phyloP scores from a whole-genome alignment of 2,797 vertebrate genomes.

The Xenops minutus region DNA sequence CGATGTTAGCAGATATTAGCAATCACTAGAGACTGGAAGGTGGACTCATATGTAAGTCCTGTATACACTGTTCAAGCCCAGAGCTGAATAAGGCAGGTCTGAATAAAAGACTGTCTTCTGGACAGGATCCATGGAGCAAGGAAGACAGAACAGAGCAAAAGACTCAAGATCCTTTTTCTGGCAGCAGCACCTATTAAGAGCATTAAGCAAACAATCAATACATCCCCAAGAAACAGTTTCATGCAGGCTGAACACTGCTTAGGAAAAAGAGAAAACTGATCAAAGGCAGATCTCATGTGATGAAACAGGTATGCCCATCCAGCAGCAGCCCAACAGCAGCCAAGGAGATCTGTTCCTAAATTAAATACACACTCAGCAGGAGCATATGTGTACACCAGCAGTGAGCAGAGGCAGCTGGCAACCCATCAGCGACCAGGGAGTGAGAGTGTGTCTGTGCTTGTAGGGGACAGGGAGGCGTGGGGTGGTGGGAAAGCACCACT shows the following conservation, averaged over 20 bases:
- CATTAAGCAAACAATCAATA: not conserved
- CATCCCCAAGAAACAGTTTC: not conserved
- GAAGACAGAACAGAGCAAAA: not conserved
- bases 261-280: not conserved
- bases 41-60: not conserved
- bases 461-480: accelerated
- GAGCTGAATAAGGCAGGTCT: not conserved
- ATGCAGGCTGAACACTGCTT: not conserved
- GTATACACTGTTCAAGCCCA: not conserved
- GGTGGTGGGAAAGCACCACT: not conserved
- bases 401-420: not conserved
- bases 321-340: not conserved
- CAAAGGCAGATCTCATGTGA: not conserved
- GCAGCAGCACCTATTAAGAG: not conserved
- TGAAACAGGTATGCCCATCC: not conserved
- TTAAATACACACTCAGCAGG: not conserved
- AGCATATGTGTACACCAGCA: not conserved
- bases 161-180: not conserved
- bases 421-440: not conserved
- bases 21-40: not conserved
- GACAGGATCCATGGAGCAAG: not conserved
- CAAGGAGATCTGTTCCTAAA: not conserved
- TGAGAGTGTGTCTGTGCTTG: accelerated
- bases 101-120: not conserved
- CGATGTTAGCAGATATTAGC: not conserved